A percentile compares a stretch with the other conserved stretches of the same genome.
Conservation (phyloP, 92 coral and sea anemone genomes). For the Parazoanthus swiftii region DNA sequence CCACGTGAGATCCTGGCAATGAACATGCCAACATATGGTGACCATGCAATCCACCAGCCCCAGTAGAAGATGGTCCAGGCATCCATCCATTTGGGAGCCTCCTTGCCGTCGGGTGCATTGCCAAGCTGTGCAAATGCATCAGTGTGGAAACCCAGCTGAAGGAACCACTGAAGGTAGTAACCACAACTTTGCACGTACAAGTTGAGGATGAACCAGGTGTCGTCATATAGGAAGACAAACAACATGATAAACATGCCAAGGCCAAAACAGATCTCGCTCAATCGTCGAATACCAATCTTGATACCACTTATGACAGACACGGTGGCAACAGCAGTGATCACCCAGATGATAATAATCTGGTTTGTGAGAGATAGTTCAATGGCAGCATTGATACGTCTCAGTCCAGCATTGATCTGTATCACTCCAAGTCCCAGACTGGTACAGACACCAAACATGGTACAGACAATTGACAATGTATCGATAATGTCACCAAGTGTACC, state of each 20-base stretch:
- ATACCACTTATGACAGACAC: constrained; percentile 50
- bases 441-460: constrained; percentile 56
- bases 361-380: constrained; percentile 36
- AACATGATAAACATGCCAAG: constrained; percentile 57
- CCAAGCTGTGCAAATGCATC: constrained; percentile 64
- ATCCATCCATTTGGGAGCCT: constrained; percentile 50
- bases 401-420: constrained; percentile 47
- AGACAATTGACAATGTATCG: constrained; percentile 44
- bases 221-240: constrained; percentile 49
- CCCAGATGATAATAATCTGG: constrained; percentile 55
- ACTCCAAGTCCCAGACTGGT: constrained; percentile 54
- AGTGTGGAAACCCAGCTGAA: constrained; percentile 56
- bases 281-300: constrained; percentile 46
- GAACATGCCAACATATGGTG: constrained; percentile 61
- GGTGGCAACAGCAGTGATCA: constrained; percentile 48
- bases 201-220: constrained; percentile 51
- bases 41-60: constrained; percentile 68
- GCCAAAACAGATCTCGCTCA: constrained; percentile 50
- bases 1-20: constrained; percentile 61
- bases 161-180: constrained; percentile 52
- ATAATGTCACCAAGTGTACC: constrained; percentile 54
- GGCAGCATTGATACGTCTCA: constrained; percentile 39
- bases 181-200: constrained; percentile 54
- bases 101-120: constrained; percentile 56
- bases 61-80: constrained; percentile 57